A percentile compares a stretch with the other conserved stretches of the same genome.
Evolutionary conservation across 1,140 invertebrate genomes (phyloP).

Genomic region (Streblospio benedicti): DNA sequence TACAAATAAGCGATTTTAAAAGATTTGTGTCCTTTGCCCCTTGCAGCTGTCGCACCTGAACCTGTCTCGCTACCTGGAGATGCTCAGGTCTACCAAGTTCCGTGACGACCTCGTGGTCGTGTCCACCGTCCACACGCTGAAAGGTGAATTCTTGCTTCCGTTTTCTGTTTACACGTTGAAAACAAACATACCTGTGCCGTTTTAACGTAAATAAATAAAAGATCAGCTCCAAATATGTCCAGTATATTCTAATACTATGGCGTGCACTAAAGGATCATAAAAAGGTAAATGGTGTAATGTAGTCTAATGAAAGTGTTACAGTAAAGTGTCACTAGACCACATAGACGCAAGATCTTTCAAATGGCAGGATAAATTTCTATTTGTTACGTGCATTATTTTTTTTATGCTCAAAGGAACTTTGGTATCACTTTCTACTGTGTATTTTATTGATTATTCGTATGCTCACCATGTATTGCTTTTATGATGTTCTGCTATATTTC

Average conservation of each 20-base stretch:
- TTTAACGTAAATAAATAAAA: not conserved
- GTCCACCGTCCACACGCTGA: slow-evolving; percentile 67
- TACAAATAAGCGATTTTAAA: too few relatives aligned
- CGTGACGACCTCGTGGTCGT: slow-evolving; percentile 67
- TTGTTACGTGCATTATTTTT: not conserved
- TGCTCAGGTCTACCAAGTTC: slow-evolving; percentile 62
- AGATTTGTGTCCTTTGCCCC: too few relatives aligned
- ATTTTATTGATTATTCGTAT: not conserved
- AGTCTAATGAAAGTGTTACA: slow-evolving; percentile 18
- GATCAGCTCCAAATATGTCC: not conserved
- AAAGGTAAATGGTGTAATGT: slow-evolving; percentile 5
- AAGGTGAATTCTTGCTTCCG: slow-evolving; percentile 37
- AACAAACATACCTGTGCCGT: not conserved
- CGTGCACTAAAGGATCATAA: not conserved
- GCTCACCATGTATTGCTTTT: not conserved
- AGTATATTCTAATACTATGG: not conserved
- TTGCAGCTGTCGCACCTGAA: slow-evolving; percentile 58
- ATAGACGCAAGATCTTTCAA: not conserved
- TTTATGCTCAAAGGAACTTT: not conserved
- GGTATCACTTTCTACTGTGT: not conserved
- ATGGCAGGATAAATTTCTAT: not conserved
- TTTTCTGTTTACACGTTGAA: not conserved
- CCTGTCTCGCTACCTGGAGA: slow-evolving; percentile 62
- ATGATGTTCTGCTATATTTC: slow-evolving; percentile 3
- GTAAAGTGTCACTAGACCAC: slow-evolving; percentile 9